phyloP scores from a whole-genome alignment of 2,888 invertebrate species.

The Brenthis ino region DNA sequence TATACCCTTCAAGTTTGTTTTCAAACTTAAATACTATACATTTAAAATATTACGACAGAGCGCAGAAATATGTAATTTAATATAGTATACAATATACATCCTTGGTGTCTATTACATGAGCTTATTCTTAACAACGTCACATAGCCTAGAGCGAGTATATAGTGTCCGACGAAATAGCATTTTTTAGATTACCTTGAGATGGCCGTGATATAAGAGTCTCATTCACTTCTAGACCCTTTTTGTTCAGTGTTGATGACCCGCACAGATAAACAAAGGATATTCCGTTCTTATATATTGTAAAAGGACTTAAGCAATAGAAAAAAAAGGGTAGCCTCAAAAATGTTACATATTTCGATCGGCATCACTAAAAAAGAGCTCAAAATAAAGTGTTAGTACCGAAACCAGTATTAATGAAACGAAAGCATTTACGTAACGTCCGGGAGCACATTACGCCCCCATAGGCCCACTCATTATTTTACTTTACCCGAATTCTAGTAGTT shows the following conservation, averaged over 20 bases:
- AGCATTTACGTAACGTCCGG: constrained; percentile 54
- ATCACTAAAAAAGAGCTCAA: constrained; percentile 39
- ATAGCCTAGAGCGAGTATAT: not conserved
- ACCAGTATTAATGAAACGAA: constrained; percentile 52
- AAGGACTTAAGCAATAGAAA: constrained; percentile 10
- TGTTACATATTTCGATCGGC: constrained; percentile 26
- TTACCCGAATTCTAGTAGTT: constrained; percentile 54
- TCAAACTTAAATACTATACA: no score
- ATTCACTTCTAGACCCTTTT: constrained; percentile 16
- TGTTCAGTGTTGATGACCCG: constrained; percentile 7
- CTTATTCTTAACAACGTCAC: no score
- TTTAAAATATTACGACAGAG: no score
- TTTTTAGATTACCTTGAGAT: constrained; percentile 21
- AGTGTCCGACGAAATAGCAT: constrained; percentile 3
- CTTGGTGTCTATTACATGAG: no score
- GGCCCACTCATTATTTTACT: constrained; percentile 57
- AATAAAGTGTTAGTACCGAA: constrained; percentile 41
- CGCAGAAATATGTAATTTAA: no score
- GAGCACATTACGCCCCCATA: constrained; percentile 56
- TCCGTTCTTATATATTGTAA: not conserved
- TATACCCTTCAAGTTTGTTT: no score
- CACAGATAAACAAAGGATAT: constrained; percentile 13
- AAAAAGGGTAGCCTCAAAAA: constrained; percentile 12
- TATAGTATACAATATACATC: no score
- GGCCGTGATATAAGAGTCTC: constrained; percentile 9